These are phyloP conservation scores for Eulemur albifrons DNA, from an alignment of 2,797 vertebrate species.

Conservation along the genomic window DNA sequence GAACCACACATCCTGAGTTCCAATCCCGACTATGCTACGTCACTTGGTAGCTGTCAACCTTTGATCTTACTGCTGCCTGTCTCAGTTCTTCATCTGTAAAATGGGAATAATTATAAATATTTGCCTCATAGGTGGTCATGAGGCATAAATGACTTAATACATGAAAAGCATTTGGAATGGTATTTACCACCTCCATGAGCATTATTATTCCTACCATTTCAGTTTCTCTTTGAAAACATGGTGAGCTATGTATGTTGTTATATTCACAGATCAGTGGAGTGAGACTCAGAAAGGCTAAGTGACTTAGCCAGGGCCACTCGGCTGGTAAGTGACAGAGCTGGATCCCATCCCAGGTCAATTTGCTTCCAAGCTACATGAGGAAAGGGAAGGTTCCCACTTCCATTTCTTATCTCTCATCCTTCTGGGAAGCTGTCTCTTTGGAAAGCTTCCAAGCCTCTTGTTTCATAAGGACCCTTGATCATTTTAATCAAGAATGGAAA, in stretches of 20 bases:
- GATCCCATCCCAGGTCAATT: neutral
- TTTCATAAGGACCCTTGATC: constrained; percentile 43
- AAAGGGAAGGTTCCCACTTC: neutral
- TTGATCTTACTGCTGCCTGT: neutral
- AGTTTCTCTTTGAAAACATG: neutral
- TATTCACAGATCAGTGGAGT: neutral
- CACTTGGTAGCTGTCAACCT: neutral
- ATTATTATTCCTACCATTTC: neutral
- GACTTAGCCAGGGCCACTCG: neutral
- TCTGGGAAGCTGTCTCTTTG: constrained; percentile 7
- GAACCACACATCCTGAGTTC: neutral
- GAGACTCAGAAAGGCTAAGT: neutral
- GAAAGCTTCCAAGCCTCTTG: constrained; percentile 7
- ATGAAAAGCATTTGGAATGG: neutral
- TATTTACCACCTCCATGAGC: neutral
- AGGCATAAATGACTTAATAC: neutral
- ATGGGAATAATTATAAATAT: neutral
- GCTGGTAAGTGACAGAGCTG: neutral
- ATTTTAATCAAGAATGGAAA: constrained; percentile 54
- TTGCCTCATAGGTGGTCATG: neutral
- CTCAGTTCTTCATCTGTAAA: neutral
- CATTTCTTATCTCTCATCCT: neutral
- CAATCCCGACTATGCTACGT: neutral
- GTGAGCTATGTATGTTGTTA: neutral
- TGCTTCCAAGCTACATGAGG: neutral